Base-by-base conservation (phyloP, 2,888 invertebrate genomes). In the Acholoe squamosa region DNA sequence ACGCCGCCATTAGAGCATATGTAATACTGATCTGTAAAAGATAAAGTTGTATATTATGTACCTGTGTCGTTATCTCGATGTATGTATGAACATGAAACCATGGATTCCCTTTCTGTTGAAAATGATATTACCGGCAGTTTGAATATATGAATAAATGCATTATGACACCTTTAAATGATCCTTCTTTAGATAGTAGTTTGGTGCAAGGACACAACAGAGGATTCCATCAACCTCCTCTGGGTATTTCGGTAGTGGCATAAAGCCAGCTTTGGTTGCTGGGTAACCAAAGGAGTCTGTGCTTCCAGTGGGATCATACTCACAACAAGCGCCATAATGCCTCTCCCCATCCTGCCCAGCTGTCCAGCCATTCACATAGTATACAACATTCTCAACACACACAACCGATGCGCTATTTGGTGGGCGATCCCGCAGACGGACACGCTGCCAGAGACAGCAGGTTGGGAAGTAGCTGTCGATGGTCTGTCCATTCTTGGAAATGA, bases 281-380 rank as follows among this genome's bases (percentile, higher is more conserved):
- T 43, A 33, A 33, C 43, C 80, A 43, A 34, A 80, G 10, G 19
- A 33, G n/a, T 80, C 80, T 14, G 43, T 33, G 33, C 80, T 0
- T 5, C 43, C 80, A 14, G 12, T 14, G 33, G 80, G 80, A 34
- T 34, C n/a, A 43, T 34, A 80, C 43, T 80, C 5, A 14, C 22
- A 33, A 19, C 80, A 80, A 5, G 43, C 80, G 1, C 80, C 80
- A 19, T 80, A 80, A 34, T 34, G 16, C 34, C 80, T 3, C 43
- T 43, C 22, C 16, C 80, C 80, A 1, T 19, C 22, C 34, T 22
- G 0, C n/a, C 34, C 43, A 0, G 43, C 0, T 43, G 22, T 22
- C 80, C 80, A 80, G 19, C 80, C 80, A 19, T 80, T 80, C 34
- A 80, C 80, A 34, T 33, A 80, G 80, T 80, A 80, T 22, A 80